Evolutionary conservation across 2,113 vertebrate species (phyloP).

Genomic region (Nesoenas mayeri): DNA sequence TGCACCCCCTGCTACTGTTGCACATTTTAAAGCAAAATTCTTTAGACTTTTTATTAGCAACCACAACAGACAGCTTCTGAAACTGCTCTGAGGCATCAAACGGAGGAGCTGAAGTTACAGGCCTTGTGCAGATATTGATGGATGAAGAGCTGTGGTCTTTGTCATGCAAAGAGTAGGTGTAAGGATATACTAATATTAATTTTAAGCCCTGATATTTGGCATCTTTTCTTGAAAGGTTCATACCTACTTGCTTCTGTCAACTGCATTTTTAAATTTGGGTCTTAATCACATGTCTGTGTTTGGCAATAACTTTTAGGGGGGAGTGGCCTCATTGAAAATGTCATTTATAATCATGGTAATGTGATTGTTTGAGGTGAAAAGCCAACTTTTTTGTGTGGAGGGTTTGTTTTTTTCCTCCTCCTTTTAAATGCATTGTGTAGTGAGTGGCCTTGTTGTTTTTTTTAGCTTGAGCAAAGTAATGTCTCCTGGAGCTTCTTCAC

Average conservation of each 20-base stretch:
- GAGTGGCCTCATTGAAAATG: background rate
- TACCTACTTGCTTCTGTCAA: background rate
- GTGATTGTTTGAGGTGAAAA: background rate
- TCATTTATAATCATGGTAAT: background rate
- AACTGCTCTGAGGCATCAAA: background rate
- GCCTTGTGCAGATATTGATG: accelerated
- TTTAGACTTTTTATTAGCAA: constrained; percentile 1
- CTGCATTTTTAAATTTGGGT: background rate
- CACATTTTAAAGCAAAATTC: background rate
- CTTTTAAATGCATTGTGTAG: background rate
- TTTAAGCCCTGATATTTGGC: background rate
- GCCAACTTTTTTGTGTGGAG: background rate
- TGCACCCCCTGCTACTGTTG: background rate
- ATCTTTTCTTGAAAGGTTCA: background rate
- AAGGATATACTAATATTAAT: background rate
- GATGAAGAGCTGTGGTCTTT: background rate
- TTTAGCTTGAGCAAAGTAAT: background rate
- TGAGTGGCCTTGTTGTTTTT: background rate
- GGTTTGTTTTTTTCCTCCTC: background rate
- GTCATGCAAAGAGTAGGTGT: background rate
- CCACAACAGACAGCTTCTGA: background rate
- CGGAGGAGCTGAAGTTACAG: background rate
- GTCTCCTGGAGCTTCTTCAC: background rate
- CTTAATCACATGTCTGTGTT: background rate
- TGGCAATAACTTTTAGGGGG: background rate